Percentiles rank a stretch among this genome's conserved stretches.
phyloP scores from a whole-genome alignment of 2,888 invertebrate genomes.

The Diogma glabrata region DNA sequence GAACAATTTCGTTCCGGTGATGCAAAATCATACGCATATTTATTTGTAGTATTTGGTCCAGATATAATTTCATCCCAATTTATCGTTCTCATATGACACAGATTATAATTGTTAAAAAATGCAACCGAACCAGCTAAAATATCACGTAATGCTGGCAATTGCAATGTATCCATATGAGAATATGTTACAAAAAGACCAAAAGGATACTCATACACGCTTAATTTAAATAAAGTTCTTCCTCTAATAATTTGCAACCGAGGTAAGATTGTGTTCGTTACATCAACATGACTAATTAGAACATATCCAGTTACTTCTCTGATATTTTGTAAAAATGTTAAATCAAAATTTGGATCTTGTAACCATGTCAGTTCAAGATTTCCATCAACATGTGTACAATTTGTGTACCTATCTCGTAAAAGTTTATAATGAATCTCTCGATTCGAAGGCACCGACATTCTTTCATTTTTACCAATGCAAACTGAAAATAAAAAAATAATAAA shows the following conservation, averaged over 20 bases:
- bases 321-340: slow-evolving; percentile 82
- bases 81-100: slow-evolving; percentile 86
- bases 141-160: slow-evolving; percentile 80
- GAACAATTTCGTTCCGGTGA: slow-evolving; percentile 72
- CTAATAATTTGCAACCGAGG: slow-evolving; percentile 88
- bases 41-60: slow-evolving; percentile 48
- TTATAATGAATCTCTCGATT: slow-evolving; percentile 87
- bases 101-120: slow-evolving; percentile 84
- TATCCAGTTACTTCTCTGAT: slow-evolving; percentile 95
- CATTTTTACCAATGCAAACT: slow-evolving; percentile 95
- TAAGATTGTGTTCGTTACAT: slow-evolving; percentile 70
- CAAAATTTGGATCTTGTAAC: slow-evolving; percentile 75
- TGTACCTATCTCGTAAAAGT: slow-evolving; percentile 85
- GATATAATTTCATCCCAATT: slow-evolving; percentile 92
- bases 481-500: slow-evolving; percentile 40
- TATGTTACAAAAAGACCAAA: slow-evolving; percentile 79
- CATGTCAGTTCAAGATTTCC: slow-evolving; percentile 96
- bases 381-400: slow-evolving; percentile 96
- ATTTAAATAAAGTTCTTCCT: slow-evolving; percentile 79
- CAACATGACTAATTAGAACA: slow-evolving; percentile 87
- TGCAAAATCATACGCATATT: slow-evolving; percentile 74
- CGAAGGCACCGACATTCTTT: slow-evolving; percentile 84
- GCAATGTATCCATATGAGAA: slow-evolving; percentile 74
- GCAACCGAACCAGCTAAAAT: slow-evolving; percentile 85
- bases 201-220: slow-evolving; percentile 69